A percentile compares a stretch with the other conserved stretches of the same genome.
Conservation (phyloP, 2,113 vertebrate genomes). For the Chaetura pelagica region DNA sequence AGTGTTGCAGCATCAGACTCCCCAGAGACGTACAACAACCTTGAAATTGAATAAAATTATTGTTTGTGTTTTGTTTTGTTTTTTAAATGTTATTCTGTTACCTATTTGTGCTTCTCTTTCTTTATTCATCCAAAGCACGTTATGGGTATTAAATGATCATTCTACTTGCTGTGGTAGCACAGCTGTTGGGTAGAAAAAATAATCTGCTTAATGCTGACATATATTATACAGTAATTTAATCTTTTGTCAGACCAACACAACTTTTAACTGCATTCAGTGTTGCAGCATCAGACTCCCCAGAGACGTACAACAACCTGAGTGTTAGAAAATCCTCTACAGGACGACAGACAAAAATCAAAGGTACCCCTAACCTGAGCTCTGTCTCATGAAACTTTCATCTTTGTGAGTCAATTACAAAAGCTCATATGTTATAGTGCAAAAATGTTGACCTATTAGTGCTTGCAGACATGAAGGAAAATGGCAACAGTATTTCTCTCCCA, state of each 20-base stretch:
- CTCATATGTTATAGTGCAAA: slow-evolving; percentile 12
- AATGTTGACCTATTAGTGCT: not conserved
- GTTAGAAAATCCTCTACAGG: not conserved
- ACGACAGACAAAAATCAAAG: slow-evolving; percentile 6
- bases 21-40: not conserved
- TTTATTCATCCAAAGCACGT: not conserved
- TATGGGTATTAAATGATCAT: not conserved
- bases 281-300: not conserved
- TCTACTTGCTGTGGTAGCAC: not conserved
- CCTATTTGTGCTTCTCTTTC: not conserved
- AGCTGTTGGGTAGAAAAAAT: not conserved
- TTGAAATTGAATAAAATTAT: not conserved
- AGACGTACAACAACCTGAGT: not conserved
- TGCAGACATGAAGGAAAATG: slow-evolving; percentile 49
- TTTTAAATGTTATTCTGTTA: not conserved
- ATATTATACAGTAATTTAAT: not conserved
- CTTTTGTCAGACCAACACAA: not conserved
- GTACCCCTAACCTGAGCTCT: not conserved
- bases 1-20: not conserved
- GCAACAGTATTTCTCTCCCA: slow-evolving; percentile 36
- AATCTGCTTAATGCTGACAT: not conserved
- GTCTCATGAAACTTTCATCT: slow-evolving; percentile 16
- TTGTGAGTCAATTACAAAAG: slow-evolving; percentile 12
- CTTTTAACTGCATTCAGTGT: not conserved
- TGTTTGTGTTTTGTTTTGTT: not conserved